Conservation (phyloP, 2,888 invertebrate species). For the Hirtodrosophila confusa region DNA sequence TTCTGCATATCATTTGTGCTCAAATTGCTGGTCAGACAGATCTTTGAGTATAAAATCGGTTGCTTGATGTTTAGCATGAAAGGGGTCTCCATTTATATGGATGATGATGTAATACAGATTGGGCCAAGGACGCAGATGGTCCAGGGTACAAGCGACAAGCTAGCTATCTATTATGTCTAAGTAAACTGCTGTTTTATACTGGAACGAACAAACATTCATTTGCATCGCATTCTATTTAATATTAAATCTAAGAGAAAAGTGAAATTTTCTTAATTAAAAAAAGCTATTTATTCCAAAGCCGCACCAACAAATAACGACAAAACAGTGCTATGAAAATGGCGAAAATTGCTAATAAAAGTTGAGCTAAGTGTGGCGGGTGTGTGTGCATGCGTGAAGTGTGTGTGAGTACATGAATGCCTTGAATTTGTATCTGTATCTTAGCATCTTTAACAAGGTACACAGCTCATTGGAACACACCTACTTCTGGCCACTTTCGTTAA, state of each 20-base stretch:
- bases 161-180: constrained; percentile 4
- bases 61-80: constrained; percentile 57
- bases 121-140: neutral
- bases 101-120: neutral
- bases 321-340: constrained; percentile 58
- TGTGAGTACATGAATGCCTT: constrained; percentile 44
- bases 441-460: constrained; percentile 48
- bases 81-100: constrained; percentile 39
- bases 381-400: constrained; percentile 7
- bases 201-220: constrained; percentile 3
- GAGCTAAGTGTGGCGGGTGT: constrained; percentile 26
- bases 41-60: constrained; percentile 62
- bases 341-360: constrained; percentile 69
- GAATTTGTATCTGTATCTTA: constrained; percentile 56
- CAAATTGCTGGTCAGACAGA: constrained; percentile 47
- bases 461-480: constrained; percentile 60
- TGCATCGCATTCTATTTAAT: constrained; percentile 35
- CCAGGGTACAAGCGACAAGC: constrained; percentile 14
- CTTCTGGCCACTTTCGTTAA: constrained; percentile 65
- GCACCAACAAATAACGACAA: constrained; percentile 28
- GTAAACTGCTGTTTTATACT: constrained; percentile 4
- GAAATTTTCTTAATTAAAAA: constrained; percentile 74
- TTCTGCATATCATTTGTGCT: constrained; percentile 60
- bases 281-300: constrained; percentile 48
- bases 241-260: constrained; percentile 55